Base-by-base conservation (phyloP, 2,113 vertebrate species). In the Aleadryas rufinucha region DNA sequence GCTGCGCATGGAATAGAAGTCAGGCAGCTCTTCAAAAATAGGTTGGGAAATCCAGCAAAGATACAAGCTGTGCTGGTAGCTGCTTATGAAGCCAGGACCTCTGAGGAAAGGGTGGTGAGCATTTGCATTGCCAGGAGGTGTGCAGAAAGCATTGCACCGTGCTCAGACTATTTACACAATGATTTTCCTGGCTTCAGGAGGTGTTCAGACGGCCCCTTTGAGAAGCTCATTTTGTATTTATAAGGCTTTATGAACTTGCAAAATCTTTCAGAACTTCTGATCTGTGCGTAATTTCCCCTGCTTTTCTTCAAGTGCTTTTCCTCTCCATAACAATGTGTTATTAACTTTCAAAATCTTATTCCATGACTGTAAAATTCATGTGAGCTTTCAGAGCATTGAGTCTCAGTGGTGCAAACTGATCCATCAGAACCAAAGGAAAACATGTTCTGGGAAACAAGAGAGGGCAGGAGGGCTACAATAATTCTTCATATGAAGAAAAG, bases 161-260 rank as follows among this genome's bases (percentile, higher is more conserved):
- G 79, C 54, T 83, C 71, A 59, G 64, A 52, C 71, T 84, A 63
- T 87, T 77, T 52, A 50, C 88, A 90, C 31, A 30, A 41, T 49
- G 88, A 86, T 92, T 75, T 64, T 89, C 64, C 71, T 86, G 80
- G n/a, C 79, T 77, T 78, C 22, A 2, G 71, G 64, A 84, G 60
- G 3, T 27, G 45, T 78, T 94, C 93, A 64, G 45, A 33, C 64
- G 93, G 64, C 76, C 90, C 76, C 65, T 90, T 47, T 10, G 26
- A 94, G 77, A 88, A 93, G 31, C 61, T 59, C 23, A 82, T 94
- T 92, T 87, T 53, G 65, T 87, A 90, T 97, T 93, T 84, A 92
- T 94, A 78, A 94, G 85, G 65, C 27, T 94, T 93, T 72, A 74
- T 65, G 74, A 89, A 91, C 77, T 94, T 89, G 76, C 56, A 91